phyloP scores from a whole-genome alignment of 1,140 invertebrate genomes.

The Drosophila parabipectinata region DNA sequence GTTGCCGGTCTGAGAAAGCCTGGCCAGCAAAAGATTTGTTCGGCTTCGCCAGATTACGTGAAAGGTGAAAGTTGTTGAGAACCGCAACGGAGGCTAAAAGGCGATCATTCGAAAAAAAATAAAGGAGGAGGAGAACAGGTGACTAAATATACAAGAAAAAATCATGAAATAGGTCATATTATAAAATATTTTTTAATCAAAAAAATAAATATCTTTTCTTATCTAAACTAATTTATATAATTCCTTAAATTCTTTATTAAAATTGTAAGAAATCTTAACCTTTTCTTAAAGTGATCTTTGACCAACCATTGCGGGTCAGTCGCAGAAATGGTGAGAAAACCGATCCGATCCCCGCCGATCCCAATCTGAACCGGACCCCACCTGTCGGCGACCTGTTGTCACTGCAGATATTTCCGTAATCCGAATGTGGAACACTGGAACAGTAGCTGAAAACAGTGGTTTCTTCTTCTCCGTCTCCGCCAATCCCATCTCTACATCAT shows the following conservation, averaged over 20 bases:
- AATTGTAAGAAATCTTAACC: neutral
- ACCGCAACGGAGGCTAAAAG: slow-evolving; percentile 59
- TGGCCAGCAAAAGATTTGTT: slow-evolving; percentile 41
- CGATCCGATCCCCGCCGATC: slow-evolving; percentile 20
- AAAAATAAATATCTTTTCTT: neutral
- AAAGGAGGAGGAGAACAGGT: slow-evolving; percentile 1
- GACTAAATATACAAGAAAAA: slow-evolving; percentile 2
- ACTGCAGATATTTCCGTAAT: slow-evolving; percentile 71
- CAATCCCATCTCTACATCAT: slow-evolving; percentile 13
- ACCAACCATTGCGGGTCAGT: slow-evolving; percentile 42
- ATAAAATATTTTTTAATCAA: too few species aligned
- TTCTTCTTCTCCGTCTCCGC: slow-evolving; percentile 14
- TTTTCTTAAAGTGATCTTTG: slow-evolving; percentile 1
- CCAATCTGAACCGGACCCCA: slow-evolving; percentile 53
- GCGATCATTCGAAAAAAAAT: slow-evolving; percentile 27
- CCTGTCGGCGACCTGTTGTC: slow-evolving; percentile 56
- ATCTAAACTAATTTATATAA: neutral
- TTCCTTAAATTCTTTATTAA: neutral
- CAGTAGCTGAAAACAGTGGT: slow-evolving; percentile 44
- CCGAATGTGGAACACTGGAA: slow-evolving; percentile 79
- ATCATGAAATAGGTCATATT: neutral
- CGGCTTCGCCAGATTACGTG: slow-evolving; percentile 67
- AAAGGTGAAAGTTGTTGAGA: slow-evolving; percentile 82
- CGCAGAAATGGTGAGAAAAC: slow-evolving; percentile 61
- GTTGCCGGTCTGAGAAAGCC: slow-evolving; percentile 15